phyloP scores from a whole-genome alignment of 2,797 vertebrate species.

The Megalops cyprinoides region DNA sequence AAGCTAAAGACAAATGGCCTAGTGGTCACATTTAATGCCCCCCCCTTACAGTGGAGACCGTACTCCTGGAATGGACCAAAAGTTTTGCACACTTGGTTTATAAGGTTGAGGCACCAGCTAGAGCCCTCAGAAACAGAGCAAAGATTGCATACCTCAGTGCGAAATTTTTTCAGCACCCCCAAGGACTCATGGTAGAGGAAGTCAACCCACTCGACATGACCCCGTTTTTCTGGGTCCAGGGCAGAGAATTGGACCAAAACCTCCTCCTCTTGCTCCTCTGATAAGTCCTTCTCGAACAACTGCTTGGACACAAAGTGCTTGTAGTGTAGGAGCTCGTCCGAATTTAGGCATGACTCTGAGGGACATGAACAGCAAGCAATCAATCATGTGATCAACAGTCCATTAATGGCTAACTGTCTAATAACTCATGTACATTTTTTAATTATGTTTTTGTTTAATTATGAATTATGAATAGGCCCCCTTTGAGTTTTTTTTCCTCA shows the following conservation, averaged over 20 bases:
- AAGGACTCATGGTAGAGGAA: conserved; percentile 94
- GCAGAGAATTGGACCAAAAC: conserved; percentile 86
- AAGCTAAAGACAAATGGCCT: too few relatives aligned
- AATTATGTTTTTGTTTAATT: conserved; percentile 39
- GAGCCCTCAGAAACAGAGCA: not conserved
- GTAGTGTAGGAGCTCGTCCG: conserved; percentile 91
- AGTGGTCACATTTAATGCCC: too few relatives aligned
- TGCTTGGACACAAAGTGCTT: conserved; percentile 90
- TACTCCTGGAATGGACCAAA: not conserved
- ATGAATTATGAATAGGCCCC: conserved; percentile 27
- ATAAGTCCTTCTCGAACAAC: conserved; percentile 81
- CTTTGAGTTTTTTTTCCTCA: too few relatives aligned
- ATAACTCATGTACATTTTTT: conserved; percentile 15
- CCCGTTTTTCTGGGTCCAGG: conserved; percentile 87
- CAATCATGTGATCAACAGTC: not conserved
- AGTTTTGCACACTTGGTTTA: too few relatives aligned
- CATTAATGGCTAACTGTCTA: not conserved
- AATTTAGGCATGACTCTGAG: conserved; percentile 88
- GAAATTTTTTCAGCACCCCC: conserved; percentile 84
- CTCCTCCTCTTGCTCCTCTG: conserved; percentile 85
- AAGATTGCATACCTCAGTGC: conserved; percentile 77
- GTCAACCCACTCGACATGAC: conserved; percentile 88
- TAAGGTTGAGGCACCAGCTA: not conserved
- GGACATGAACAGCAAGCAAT: not conserved
- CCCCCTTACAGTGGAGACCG: too few relatives aligned